Percentiles rank a stretch among this genome's conserved stretches.
Conservation (phyloP, 2,888 invertebrate species). For the Phaonia tiefii region DNA sequence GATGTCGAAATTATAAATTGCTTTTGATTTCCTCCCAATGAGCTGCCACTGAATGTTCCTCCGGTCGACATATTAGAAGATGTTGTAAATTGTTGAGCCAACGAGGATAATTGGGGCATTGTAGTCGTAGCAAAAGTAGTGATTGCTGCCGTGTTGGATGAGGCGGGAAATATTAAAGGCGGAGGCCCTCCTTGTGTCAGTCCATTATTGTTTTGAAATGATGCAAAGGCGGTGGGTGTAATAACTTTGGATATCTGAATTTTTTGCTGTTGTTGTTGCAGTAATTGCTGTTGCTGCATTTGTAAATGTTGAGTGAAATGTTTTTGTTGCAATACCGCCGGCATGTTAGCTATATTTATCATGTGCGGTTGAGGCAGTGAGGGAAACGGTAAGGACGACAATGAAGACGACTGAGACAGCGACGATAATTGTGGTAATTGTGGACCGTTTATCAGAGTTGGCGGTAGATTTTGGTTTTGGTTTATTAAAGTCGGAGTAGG, state of each 20-base stretch:
- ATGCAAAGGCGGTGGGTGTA: constrained; percentile 35
- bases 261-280: constrained; percentile 66
- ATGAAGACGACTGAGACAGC: constrained; percentile 54
- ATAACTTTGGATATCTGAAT: constrained; percentile 42
- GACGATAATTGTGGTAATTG: constrained; percentile 72
- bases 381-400: constrained; percentile 67
- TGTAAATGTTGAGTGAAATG: constrained; percentile 64
- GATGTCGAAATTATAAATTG: constrained; percentile 24
- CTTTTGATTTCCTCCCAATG: constrained; percentile 35
- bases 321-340: constrained; percentile 63
- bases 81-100: constrained; percentile 47
- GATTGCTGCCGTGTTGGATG: constrained; percentile 59
- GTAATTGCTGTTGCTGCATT: constrained; percentile 67
- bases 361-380: constrained; percentile 67
- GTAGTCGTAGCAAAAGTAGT: constrained; percentile 48
- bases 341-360: constrained; percentile 61
- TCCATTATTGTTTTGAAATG: constrained; percentile 42
- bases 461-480: constrained; percentile 44
- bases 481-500: constrained; percentile 1
- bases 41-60: constrained; percentile 63
- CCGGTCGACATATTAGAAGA: constrained; percentile 37
- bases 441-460: constrained; percentile 71
- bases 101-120: constrained; percentile 56
- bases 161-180: constrained; percentile 65
- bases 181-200: constrained; percentile 61